phyloP scores from a whole-genome alignment of 2,888 invertebrate species.

The Macaria liturata region DNA sequence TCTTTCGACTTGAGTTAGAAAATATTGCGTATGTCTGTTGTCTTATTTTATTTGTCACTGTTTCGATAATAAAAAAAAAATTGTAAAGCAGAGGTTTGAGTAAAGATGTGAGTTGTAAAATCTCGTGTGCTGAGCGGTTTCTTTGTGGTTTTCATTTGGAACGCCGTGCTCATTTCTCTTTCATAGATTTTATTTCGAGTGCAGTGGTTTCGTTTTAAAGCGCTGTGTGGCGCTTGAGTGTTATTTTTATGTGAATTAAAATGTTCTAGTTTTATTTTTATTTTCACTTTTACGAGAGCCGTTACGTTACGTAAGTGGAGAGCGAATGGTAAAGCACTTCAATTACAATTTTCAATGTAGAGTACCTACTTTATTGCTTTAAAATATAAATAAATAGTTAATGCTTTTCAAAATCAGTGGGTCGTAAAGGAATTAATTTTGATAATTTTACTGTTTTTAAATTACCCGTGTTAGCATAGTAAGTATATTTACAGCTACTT shows the following conservation, averaged over 20 bases:
- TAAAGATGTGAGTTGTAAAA: conserved; percentile 9
- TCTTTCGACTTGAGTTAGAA: too few relatives aligned
- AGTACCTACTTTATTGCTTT: too few relatives aligned
- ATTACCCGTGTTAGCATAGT: too few relatives aligned
- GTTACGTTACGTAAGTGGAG: conserved; percentile 1
- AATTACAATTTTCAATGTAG: too few relatives aligned
- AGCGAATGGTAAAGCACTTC: too few relatives aligned
- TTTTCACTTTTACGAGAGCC: background rate
- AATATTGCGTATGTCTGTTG: too few relatives aligned
- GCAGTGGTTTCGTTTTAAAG: conserved; percentile 33
- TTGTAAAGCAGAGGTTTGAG: background rate
- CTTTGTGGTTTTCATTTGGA: conserved; percentile 34
- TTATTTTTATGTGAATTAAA: conserved; percentile 11
- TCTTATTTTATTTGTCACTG: too few relatives aligned
- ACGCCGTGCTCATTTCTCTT: conserved; percentile 30
- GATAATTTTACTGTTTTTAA: too few relatives aligned
- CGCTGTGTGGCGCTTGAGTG: conserved; percentile 14
- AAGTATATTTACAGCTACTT: too few relatives aligned
- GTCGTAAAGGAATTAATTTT: too few relatives aligned
- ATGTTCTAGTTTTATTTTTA: background rate
- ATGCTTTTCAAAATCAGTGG: too few relatives aligned
- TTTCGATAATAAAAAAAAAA: background rate
- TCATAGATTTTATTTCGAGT: conserved; percentile 34
- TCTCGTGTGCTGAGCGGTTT: conserved; percentile 14
- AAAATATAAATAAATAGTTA: too few relatives aligned